Percentiles rank a stretch among this genome's conserved stretches.
Conservation (phyloP, 2,113 vertebrate species). For the Rhinopomastus cyanomelas region DNA sequence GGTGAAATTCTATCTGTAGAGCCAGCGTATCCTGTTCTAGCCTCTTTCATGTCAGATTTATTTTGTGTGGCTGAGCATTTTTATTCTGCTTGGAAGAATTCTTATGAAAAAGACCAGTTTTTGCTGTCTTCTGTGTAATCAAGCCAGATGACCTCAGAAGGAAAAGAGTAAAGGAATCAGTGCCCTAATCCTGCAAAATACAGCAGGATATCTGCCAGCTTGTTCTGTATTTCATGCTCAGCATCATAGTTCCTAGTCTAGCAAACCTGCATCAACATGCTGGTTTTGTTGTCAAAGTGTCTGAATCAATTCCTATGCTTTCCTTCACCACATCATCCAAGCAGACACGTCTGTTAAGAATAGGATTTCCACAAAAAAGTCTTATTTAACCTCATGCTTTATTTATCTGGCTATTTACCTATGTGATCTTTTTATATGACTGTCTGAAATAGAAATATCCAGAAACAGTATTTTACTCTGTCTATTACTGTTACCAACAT, state of each 20-base stretch:
- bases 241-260: not conserved
- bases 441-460: not conserved
- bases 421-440: not conserved
- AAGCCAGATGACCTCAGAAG: not conserved
- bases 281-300: not conserved
- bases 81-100: not conserved
- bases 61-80: not conserved
- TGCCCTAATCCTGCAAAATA: not conserved
- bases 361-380: not conserved
- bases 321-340: not conserved
- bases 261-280: not conserved
- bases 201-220: not conserved
- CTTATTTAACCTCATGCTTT: not conserved
- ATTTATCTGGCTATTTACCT: not conserved
- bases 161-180: not conserved
- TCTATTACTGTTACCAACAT: not conserved
- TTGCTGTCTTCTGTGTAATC: not conserved
- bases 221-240: not conserved
- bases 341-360: not conserved
- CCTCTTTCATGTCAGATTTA: not conserved
- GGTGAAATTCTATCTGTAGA: not conserved
- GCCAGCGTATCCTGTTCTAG: not conserved
- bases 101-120: not conserved
- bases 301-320: not conserved
- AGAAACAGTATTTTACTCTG: not conserved